phyloP scores from a whole-genome alignment of 2,888 invertebrate species.

The Cephus rjabovi region DNA sequence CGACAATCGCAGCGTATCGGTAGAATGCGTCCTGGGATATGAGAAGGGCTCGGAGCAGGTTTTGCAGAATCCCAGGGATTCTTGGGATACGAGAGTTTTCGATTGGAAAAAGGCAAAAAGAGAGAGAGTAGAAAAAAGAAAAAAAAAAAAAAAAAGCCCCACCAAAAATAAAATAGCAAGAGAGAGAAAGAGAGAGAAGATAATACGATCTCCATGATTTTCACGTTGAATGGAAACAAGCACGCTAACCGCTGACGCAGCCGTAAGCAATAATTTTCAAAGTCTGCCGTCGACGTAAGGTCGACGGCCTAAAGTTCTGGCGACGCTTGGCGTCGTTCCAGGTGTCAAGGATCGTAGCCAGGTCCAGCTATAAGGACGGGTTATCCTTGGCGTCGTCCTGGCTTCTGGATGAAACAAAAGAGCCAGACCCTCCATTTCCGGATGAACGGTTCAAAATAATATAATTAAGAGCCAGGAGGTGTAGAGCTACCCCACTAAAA shows the following conservation, averaged over 20 bases:
- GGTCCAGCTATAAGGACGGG: slow-evolving; percentile 29
- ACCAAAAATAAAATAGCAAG: too few relatives aligned
- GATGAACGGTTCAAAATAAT: too few relatives aligned
- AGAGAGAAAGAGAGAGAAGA: neutral
- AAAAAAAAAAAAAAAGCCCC: too few relatives aligned
- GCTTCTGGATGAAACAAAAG: slow-evolving; percentile 39
- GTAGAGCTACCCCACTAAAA: too few relatives aligned
- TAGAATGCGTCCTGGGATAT: slow-evolving; percentile 18
- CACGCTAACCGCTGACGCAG: slow-evolving; percentile 57
- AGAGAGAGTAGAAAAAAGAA: neutral
- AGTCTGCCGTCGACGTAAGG: slow-evolving; percentile 61
- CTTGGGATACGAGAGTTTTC: neutral
- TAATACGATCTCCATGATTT: too few relatives aligned
- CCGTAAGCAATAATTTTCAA: slow-evolving; percentile 57
- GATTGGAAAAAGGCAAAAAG: neutral
- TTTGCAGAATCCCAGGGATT: neutral
- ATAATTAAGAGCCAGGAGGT: too few relatives aligned
- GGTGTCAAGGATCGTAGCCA: slow-evolving; percentile 58
- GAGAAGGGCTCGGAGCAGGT: slow-evolving; percentile 15
- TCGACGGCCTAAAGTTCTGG: slow-evolving; percentile 41
- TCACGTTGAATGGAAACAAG: slow-evolving; percentile 52
- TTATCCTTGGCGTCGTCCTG: slow-evolving; percentile 43
- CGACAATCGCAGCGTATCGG: neutral
- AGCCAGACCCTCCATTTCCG: slow-evolving; percentile 14
- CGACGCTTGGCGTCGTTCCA: slow-evolving; percentile 59